Conservation (phyloP, 2,888 invertebrate genomes). For the Agrenia bidenticulata region DNA sequence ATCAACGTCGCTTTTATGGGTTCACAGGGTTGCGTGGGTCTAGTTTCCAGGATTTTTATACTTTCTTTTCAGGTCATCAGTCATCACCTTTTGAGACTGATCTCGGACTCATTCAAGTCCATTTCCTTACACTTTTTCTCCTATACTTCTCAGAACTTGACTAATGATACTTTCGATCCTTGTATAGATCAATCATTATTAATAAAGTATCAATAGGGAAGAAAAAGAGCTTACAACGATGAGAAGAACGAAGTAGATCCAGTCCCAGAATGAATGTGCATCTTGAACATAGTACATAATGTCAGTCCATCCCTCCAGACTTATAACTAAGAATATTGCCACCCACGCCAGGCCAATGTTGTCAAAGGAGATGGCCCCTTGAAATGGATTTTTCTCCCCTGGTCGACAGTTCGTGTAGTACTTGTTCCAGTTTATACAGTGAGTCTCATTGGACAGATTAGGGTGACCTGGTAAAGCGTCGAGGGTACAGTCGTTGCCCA, state of each 20-base stretch:
- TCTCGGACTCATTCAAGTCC: too few species aligned
- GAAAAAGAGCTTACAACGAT: slow-evolving; percentile 84
- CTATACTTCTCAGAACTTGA: too few species aligned
- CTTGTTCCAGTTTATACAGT: slow-evolving; percentile 98
- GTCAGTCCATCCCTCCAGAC: slow-evolving; percentile 94
- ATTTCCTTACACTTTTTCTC: too few species aligned
- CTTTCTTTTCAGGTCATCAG: too few species aligned
- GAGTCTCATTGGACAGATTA: slow-evolving; percentile 57
- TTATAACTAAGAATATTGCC: slow-evolving; percentile 99
- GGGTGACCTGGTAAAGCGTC: slow-evolving; percentile 62
- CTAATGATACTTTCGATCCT: too few species aligned
- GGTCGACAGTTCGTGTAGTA: slow-evolving; percentile 95
- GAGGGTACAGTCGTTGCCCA: slow-evolving; percentile 68
- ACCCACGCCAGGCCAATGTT: slow-evolving; percentile 98
- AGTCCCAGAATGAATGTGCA: slow-evolving; percentile 99
- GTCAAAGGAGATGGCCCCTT: slow-evolving; percentile 98
- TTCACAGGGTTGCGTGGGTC: too few species aligned
- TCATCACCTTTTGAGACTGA: too few species aligned
- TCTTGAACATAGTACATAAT: slow-evolving; percentile 99
- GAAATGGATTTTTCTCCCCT: slow-evolving; percentile 93
- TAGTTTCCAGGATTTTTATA: too few species aligned
- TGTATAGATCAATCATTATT: too few species aligned
- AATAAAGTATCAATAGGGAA: not conserved
- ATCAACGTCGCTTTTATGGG: too few species aligned
- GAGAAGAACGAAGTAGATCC: slow-evolving; percentile 98